phyloP scores from a whole-genome alignment of 2,113 vertebrate species.

The Oncorhynchus tshawytscha region DNA sequence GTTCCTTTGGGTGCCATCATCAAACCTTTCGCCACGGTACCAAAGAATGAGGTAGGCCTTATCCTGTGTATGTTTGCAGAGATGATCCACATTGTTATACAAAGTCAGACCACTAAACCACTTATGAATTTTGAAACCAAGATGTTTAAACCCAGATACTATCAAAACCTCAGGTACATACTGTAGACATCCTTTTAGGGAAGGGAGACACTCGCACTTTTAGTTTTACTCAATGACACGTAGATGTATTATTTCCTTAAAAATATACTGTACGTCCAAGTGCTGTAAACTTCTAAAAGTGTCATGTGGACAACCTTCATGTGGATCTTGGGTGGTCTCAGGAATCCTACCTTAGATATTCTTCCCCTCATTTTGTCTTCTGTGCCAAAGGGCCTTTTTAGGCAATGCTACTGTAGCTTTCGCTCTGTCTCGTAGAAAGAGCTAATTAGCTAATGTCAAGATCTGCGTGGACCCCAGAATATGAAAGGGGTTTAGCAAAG shows the following conservation, averaged over 20 bases:
- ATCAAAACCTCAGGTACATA: background rate
- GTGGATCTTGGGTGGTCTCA: constrained; percentile 55
- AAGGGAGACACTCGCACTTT: background rate
- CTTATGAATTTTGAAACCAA: too few relatives aligned
- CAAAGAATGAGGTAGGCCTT: constrained; percentile 83
- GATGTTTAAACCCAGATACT: background rate
- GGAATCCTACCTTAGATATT: constrained; percentile 36
- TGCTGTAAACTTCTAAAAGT: constrained; percentile 18
- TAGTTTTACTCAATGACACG: background rate
- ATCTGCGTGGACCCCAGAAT: constrained; percentile 23
- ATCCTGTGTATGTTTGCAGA: background rate
- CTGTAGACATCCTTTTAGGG: background rate
- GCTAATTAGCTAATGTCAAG: constrained; percentile 54
- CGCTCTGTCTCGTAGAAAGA: constrained; percentile 36
- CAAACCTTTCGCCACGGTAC: constrained; percentile 85
- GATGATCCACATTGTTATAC: background rate
- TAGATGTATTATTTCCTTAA: background rate
- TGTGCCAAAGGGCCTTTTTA: constrained; percentile 63
- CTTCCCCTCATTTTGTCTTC: constrained; percentile 29
- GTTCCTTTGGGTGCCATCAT: constrained; percentile 88
- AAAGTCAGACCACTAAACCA: background rate
- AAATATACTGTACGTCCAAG: background rate
- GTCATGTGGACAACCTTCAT: constrained; percentile 35
- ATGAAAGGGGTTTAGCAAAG: constrained; percentile 28
- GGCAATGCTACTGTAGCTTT: constrained; percentile 63